Evolutionary conservation across 2,888 invertebrate genomes (phyloP).

Genomic region (Phania funesta): DNA sequence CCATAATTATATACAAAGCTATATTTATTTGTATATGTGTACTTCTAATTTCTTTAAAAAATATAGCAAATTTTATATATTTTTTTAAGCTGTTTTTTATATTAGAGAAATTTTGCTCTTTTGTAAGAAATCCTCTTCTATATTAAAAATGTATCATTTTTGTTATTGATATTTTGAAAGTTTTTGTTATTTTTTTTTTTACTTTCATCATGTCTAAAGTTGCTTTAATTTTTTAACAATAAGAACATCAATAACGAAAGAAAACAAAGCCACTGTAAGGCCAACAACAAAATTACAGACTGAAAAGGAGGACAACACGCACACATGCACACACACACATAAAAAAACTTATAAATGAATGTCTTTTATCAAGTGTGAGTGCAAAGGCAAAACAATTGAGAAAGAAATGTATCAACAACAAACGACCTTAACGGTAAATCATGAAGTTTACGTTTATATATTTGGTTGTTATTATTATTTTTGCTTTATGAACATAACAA

Average conservation of each 20-base stretch:
- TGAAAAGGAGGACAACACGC: constrained; percentile 55
- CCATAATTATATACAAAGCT: no score
- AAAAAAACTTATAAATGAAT: no score
- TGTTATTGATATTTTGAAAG: constrained; percentile 24
- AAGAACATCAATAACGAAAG: constrained; percentile 32
- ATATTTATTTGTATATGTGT: no score
- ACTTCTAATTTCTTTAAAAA: no score
- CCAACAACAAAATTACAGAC: constrained; percentile 3
- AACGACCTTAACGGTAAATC: constrained; percentile 63
- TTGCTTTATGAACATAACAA: constrained; percentile 22
- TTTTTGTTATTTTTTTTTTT: not conserved
- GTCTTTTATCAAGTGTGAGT: not conserved
- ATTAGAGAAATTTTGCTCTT: no score
- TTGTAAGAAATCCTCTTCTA: no score
- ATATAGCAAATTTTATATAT: no score
- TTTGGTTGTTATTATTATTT: constrained; percentile 1
- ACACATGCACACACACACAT: not conserved
- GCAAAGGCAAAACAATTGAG: constrained; percentile 14
- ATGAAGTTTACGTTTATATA: constrained; percentile 32
- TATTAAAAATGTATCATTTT: not conserved
- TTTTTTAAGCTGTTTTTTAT: no score
- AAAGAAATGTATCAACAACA: constrained; percentile 26
- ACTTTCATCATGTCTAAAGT: not conserved
- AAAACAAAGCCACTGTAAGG: not conserved
- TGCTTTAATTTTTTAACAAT: constrained; percentile 29